These are phyloP conservation scores for Leptinotarsa rubiginosa DNA, from an alignment of 2,888 invertebrate species.

Conservation along the genomic window DNA sequence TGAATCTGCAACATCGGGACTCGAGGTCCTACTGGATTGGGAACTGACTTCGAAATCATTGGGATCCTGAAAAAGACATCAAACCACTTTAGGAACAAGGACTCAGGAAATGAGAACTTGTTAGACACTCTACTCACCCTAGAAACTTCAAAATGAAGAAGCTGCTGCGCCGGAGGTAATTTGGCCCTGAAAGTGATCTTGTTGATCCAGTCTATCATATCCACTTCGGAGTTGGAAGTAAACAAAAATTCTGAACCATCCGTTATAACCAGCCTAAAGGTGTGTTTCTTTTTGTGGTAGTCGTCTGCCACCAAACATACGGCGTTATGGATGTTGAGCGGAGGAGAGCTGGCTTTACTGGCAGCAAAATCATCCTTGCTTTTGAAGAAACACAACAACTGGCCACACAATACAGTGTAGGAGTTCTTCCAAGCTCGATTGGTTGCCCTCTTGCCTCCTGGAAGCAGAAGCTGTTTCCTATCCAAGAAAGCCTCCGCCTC, in stretches of 20 bases:
- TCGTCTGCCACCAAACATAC: slow-evolving; percentile 89
- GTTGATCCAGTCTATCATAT: slow-evolving; percentile 90
- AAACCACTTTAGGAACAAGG: neutral
- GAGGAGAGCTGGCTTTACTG: slow-evolving; percentile 89
- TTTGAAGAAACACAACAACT: slow-evolving; percentile 97
- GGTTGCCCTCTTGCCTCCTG: slow-evolving; percentile 93
- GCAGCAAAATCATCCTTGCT: slow-evolving; percentile 91
- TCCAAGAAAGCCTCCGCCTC: slow-evolving; percentile 93
- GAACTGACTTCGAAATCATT: slow-evolving; percentile 67
- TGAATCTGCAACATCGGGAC: slow-evolving; percentile 67
- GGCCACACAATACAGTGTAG: slow-evolving; percentile 96
- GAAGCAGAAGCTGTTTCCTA: slow-evolving; percentile 93
- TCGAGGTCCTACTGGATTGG: slow-evolving; percentile 70
- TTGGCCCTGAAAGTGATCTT: slow-evolving; percentile 94
- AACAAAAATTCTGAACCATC: slow-evolving; percentile 96
- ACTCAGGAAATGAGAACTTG: neutral
- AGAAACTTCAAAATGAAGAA: slow-evolving; percentile 81
- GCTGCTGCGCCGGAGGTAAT: slow-evolving; percentile 88
- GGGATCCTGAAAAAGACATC: slow-evolving; percentile 55
- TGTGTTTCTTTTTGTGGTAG: slow-evolving; percentile 95
- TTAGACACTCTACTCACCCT: slow-evolving; percentile 55
- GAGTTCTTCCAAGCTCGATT: slow-evolving; percentile 96
- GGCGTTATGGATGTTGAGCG: slow-evolving; percentile 84
- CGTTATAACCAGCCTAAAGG: slow-evolving; percentile 86
- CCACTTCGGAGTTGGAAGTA: slow-evolving; percentile 77